Conservation (phyloP, 2,888 invertebrate species). For the Sialis lutaria region DNA sequence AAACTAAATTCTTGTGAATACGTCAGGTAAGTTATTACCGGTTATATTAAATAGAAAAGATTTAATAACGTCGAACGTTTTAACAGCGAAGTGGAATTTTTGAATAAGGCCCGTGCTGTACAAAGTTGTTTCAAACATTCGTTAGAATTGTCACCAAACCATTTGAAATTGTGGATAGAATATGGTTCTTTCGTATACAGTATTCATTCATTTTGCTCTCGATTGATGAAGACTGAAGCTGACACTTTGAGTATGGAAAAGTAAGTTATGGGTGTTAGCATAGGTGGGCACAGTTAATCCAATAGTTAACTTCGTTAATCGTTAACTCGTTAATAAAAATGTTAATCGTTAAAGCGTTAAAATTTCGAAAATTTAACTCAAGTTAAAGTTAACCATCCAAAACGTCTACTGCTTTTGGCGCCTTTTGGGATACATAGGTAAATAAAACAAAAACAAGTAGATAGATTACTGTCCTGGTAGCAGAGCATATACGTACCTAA, state of each 20-base stretch:
- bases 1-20: conserved; percentile 59
- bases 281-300: no score
- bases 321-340: no score
- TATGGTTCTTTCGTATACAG: conserved; percentile 81
- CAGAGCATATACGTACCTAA: no score
- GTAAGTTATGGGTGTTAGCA: no score
- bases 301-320: no score
- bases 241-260: conserved; percentile 57
- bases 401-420: no score
- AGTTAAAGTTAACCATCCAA: no score
- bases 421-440: no score
- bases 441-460: no score
- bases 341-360: no score
- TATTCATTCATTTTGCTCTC: conserved; percentile 78
- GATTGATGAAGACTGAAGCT: conserved; percentile 65
- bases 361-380: no score
- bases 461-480: no score
- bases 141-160: conserved; percentile 52
- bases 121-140: conserved; percentile 69
- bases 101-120: conserved; percentile 52
- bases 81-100: conserved; percentile 38
- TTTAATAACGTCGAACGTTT: not conserved
- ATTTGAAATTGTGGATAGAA: conserved; percentile 73
- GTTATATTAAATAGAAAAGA: not conserved
- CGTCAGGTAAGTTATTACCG: conserved; percentile 25